Evolutionary conservation across 2,113 vertebrate species (phyloP).

Genomic region (Ifrita kowaldi): DNA sequence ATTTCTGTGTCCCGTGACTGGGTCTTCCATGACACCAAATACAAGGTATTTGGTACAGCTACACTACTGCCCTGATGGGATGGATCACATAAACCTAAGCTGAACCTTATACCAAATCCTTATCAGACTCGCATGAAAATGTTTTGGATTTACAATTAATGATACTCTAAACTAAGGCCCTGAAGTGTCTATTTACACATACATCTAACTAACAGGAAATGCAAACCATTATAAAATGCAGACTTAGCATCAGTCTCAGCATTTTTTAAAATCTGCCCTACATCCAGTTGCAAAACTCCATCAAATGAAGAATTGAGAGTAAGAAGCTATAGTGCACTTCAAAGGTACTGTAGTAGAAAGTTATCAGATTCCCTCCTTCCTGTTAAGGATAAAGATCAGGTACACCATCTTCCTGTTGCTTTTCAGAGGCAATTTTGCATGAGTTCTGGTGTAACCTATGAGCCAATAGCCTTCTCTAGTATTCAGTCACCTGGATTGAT

Average conservation of each 20-base stretch:
- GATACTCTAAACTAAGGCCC: neutral
- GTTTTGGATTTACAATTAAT: neutral
- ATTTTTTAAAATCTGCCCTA: neutral
- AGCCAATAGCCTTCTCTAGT: neutral
- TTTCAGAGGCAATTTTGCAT: neutral
- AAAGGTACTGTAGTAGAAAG: neutral
- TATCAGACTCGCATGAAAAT: neutral
- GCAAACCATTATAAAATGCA: neutral
- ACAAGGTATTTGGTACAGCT: neutral
- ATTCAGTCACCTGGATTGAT: neutral
- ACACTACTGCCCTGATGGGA: neutral
- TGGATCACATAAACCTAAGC: neutral
- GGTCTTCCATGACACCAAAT: neutral
- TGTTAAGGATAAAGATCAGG: constrained; percentile 8
- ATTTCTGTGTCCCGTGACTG: neutral
- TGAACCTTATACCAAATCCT: neutral
- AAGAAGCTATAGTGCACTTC: neutral
- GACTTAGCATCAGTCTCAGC: neutral
- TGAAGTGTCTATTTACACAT: neutral
- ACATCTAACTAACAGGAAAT: neutral
- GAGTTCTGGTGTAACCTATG: neutral
- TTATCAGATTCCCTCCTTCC: constrained; percentile 37
- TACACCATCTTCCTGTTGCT: constrained; percentile 18
- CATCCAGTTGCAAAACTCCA: neutral
- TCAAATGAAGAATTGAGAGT: neutral